Percentiles rank a stretch among this genome's conserved stretches.
These are phyloP conservation scores for Drosophila ironensis DNA, from an alignment of 1,140 invertebrate species.

Conservation along the genomic window DNA sequence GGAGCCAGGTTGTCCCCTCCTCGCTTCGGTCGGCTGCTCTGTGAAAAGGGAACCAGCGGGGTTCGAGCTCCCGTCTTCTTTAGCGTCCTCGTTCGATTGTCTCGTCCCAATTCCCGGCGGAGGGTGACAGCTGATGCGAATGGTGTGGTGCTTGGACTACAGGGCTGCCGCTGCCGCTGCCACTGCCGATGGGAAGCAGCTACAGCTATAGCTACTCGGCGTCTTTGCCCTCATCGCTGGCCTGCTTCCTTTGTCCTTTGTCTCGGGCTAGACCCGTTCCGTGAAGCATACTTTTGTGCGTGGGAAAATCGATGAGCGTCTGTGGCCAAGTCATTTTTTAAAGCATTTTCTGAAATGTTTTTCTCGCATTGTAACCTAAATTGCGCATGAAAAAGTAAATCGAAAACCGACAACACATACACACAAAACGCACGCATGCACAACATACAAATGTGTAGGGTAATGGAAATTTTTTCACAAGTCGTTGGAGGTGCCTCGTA, in stretches of 20 bases:
- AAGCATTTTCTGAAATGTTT: constrained; percentile 72
- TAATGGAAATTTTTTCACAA: constrained; percentile 50
- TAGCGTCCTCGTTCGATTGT: constrained; percentile 3
- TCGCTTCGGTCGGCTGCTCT: background rate
- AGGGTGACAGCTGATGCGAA: background rate
- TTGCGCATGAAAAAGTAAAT: constrained; percentile 75
- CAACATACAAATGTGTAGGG: constrained; percentile 22
- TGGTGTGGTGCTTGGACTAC: constrained; percentile 3
- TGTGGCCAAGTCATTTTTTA: constrained; percentile 61
- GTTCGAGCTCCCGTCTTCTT: background rate
- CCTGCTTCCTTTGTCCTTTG: constrained; percentile 40
- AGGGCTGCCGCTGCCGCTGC: too few relatives aligned
- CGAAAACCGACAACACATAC: constrained; percentile 48
- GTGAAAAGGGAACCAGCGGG: background rate
- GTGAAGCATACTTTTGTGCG: constrained; percentile 66
- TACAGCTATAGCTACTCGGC: too few relatives aligned
- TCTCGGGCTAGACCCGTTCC: constrained; percentile 21
- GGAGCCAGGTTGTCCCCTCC: constrained; percentile 68
- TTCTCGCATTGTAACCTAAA: constrained; percentile 74
- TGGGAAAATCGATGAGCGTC: constrained; percentile 72
- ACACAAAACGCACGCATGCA: constrained; percentile 15
- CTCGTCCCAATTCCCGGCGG: background rate
- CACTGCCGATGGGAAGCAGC: constrained; percentile 32
- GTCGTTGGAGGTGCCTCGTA: background rate
- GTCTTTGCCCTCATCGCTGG: constrained; percentile 29